phyloP scores from a whole-genome alignment of 2,113 vertebrate genomes.

The Leucopsar rothschildi region DNA sequence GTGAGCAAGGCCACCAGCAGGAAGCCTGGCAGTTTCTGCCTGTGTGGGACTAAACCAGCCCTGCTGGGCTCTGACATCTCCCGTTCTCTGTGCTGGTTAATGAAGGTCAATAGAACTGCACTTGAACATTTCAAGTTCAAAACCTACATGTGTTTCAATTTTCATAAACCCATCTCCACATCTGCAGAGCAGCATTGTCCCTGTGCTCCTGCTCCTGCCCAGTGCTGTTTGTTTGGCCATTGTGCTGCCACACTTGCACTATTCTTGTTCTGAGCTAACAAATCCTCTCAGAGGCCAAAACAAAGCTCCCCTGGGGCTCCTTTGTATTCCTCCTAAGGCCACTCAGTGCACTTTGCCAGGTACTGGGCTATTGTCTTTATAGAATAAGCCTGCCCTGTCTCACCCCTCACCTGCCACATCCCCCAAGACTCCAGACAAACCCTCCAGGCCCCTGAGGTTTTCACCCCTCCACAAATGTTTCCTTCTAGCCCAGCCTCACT shows the following conservation, averaged over 20 bases:
- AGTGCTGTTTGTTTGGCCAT: neutral
- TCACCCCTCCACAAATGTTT: neutral
- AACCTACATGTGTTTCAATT: neutral
- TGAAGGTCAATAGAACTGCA: neutral
- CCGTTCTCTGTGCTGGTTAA: neutral
- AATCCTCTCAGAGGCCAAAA: neutral
- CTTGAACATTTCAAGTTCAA: neutral
- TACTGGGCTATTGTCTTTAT: rapidly evolving
- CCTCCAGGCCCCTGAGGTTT: neutral
- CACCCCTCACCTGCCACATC: neutral
- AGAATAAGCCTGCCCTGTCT: neutral
- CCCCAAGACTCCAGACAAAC: neutral
- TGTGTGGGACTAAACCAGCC: neutral
- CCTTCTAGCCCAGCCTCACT: neutral
- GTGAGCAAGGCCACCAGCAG: neutral
- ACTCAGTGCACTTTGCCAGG: neutral
- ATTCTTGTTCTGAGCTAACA: neutral
- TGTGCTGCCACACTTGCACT: neutral
- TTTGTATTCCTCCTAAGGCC: neutral
- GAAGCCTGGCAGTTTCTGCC: neutral
- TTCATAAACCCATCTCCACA: neutral
- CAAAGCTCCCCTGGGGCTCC: neutral
- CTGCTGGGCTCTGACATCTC: neutral
- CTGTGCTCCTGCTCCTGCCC: neutral
- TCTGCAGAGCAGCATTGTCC: neutral